Evolutionary conservation across 2,113 vertebrate species (phyloP), one percentile per base, ranked within the genome.

Genomic region (Eulemur rufifrons): DNA sequence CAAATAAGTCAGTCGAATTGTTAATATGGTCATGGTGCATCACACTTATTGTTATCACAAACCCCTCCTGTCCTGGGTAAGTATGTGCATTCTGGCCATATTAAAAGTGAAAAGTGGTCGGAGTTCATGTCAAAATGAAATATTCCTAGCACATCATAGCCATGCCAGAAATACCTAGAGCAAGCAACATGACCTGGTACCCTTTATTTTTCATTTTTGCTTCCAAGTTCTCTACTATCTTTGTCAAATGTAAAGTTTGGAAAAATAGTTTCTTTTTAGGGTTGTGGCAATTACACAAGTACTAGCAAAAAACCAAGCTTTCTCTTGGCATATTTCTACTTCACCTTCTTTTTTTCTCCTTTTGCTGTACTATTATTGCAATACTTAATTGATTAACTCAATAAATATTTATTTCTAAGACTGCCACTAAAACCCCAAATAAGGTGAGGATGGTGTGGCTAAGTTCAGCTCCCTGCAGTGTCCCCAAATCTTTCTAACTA

Each of bases 101-200:
- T 96, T 76, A 93, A 83, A 91, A 96, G 74, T 68, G 91, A 95
- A 95, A 86, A 80, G 27, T 42, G 86, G 86, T 96, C 95, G 95
- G 83, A 92, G 97, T 89, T 97, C 91, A 96, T 42, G 59, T 93
- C 89, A 97, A 91, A 95, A 95, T 92, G 84, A 96, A 93, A 92
- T 73, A 96, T 89, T 84, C 39, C 27, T 56, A 90, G 86, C 42
- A 87, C 32, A 89, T 86, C 87, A 59, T 88, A 85, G 54, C 54
- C 42, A 80, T 73, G 71, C 69, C 89, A 68, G 91, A 97, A 95
- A 95, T 89, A 97, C 52, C 80, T 68, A 76, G 52, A 94, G 86
- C 68, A 87, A 95, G 47, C 9, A 34, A 78, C 45, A 66, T 87
- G 69, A 97, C 47, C 84, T 52, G 92, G 45, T 74, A 63, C 27